Percentiles rank a stretch among this genome's conserved stretches.
Conservation (phyloP, 2,797 vertebrate species). For the Darevskia mixta region DNA sequence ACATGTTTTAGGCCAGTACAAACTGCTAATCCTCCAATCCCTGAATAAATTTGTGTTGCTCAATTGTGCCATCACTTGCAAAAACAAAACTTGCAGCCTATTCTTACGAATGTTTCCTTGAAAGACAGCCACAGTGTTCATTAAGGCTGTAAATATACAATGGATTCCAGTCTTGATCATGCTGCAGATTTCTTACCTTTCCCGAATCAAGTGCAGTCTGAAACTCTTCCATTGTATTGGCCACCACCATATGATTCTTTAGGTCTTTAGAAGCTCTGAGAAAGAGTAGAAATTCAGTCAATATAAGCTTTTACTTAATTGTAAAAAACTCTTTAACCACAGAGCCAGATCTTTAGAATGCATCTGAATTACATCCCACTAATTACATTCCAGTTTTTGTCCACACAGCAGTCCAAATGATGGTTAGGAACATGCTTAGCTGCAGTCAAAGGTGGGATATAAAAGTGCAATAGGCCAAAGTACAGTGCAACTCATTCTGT, state of each 20-base stretch:
- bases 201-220: slow-evolving; percentile 92
- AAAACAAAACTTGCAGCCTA: background rate
- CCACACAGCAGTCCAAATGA: background rate
- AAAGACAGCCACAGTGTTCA: background rate
- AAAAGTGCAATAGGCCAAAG: background rate
- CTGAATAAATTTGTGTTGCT: background rate
- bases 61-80: background rate
- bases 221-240: slow-evolving; percentile 91
- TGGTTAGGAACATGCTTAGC: background rate
- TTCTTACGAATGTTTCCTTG: background rate
- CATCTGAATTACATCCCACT: background rate
- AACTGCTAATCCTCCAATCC: background rate
- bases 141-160: background rate
- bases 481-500: background rate
- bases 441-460: background rate
- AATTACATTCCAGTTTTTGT: background rate
- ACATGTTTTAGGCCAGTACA: background rate
- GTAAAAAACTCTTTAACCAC: background rate
- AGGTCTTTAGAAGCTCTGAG: slow-evolving; percentile 91
- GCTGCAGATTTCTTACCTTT: slow-evolving; percentile 81
- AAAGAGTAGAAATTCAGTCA: slow-evolving; percentile 15
- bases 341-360: slow-evolving; percentile 1
- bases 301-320: background rate
- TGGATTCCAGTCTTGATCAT: background rate
- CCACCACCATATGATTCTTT: slow-evolving; percentile 90